Base-by-base conservation (phyloP, 2,113 vertebrate genomes). In the Protomyctophum bolini region DNA sequence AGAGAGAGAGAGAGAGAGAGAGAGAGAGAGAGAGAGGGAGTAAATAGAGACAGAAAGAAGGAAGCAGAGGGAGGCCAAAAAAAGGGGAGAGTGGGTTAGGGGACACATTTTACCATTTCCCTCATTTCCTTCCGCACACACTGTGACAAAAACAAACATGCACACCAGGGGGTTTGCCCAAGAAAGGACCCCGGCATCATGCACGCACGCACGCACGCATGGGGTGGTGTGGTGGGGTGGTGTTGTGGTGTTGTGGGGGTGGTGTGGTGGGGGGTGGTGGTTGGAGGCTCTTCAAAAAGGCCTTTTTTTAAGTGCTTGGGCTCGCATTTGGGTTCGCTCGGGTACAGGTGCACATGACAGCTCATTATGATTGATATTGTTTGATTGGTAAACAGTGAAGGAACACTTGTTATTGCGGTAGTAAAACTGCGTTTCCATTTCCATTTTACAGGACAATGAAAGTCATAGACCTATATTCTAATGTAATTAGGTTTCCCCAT, bases 91-190 rank as follows among this genome's bases (percentile, higher is more conserved):
- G 33, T 4, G 33, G 33, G 33, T 41, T 41, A 41, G 33, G 33
- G 33, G 33, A 41, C 33, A 56, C 11, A 2, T 85, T 89, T 88
- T 83, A 63, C 77, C 79, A 80, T 82, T 41, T 81, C 76, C 75
- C 75, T 73, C 75, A 72, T 52, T 76, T 77, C 64, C 66, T 82
- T 79, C 77, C 72, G 65, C 70, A 74, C 70, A 80, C 59, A 86
- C 73, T 86, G 83, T 71, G 74, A 83, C 77, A 87, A 87, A 87
- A 90, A 91, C 87, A 83, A 90, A 90, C 57, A 82, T 57, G 77
- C 81, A 84, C 87, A 78, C 80, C 74, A 52, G 87, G 83, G 82
- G 85, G 74, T 72, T 10, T 75, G 63, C 77, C 77, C 86, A 83
- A 80, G 77, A 63, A 68, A 79, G 86, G 77, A 72, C 73, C 68